Evolutionary conservation across 92 coral and sea anemone genomes (phyloP), one percentile per base, ranked within the genome.

Genomic region (Muricea muricata): DNA sequence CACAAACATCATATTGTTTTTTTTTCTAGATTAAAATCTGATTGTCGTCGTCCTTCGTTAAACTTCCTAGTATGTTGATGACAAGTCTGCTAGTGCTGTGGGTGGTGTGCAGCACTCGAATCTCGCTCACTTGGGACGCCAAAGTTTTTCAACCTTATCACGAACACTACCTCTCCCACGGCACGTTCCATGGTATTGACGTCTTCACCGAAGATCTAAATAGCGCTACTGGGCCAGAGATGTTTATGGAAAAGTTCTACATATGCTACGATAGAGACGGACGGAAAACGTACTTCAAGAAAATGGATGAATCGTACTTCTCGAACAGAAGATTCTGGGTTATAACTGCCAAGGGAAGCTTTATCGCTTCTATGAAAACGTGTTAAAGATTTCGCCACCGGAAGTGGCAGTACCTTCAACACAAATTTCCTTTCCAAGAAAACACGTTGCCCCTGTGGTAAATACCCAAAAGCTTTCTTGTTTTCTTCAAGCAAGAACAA

Each of bases 71-170:
- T 35, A 42, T 90, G 68, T 96, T 92, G 52, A 67, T 96, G 79
- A 90, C 90, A 81, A 91, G 97, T 82, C 89, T 93, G 9, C 78
- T 96, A 83, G 96, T 97, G 24, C 92, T 96, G 42, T 88, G 94
- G 54, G 97, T 96, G 55, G 73, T 96, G 75, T 96, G 99, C 41
- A 93, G 99, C 81, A 75, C 81, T 15, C 81, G 65, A 18, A 95
- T 96, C 77, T 93, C 98, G 28, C 83, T 96, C 41, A 96, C 99
- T 41, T 93, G 99, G 99, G 99, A 96, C 79, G 89, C 98, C 7
- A 96, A 96, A 30, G 88, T 96, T 60, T 96, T 93, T 79, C 92
- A 93, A 20, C 99, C 97, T 14, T 93, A 96, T 61, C 99, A 94
- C 76, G 96, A 93, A 55, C 99, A 96, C 77, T 96, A 96, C 75